Base-by-base conservation (phyloP, 2,797 vertebrate genomes). In the Scyliorhinus canicula region DNA sequence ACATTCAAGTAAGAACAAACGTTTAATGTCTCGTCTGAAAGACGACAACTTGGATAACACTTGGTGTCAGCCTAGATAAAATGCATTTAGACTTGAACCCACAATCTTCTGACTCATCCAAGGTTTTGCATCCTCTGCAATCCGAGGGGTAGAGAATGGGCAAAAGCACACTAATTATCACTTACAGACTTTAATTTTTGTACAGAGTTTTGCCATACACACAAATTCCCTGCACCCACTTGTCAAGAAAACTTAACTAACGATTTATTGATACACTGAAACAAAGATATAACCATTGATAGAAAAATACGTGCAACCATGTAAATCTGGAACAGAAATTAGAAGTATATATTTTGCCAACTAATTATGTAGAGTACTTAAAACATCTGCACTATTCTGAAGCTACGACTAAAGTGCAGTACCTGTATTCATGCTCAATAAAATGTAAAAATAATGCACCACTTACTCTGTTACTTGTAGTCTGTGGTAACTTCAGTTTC, bases 401-500 rank as follows among this genome's bases (percentile, higher is more conserved):
- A 88, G 21, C 60, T n/a, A n/a, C n/a, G n/a, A n/a, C n/a, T 40
- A 57, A 65, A 91, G 26, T 44, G n/a, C 0, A 44, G 24, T n/a
- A n/a, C 9, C 31, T 63, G 57, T 6, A 24, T 9, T 77, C 71
- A 16, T 77, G 71, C 40, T 40, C 71, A 77, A n/a, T 77, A 40
- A 77, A n/a, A 77, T 77, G 71, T 77, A 40, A 77, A 77, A n/a
- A 74, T 2, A 74, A 50, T 35, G 28, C 47, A n/a, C 74, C 31
- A 94, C 93, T 74, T 74, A 94, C 93, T 94, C 67, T 47, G 93
- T 74, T 74, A 94, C 67, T 94, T 74, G 98, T 96, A 0, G 98
- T 97, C n/a, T 97, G 97, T 71, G 97, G 97, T 40, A 97, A 97
- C 96, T 98, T 96, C 6, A 98, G 96, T 95, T 98, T 98, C 95